Percentiles rank a stretch among this genome's conserved stretches.
phyloP scores from a whole-genome alignment of 2,888 invertebrate genomes.

The Chloromyia formosa region DNA sequence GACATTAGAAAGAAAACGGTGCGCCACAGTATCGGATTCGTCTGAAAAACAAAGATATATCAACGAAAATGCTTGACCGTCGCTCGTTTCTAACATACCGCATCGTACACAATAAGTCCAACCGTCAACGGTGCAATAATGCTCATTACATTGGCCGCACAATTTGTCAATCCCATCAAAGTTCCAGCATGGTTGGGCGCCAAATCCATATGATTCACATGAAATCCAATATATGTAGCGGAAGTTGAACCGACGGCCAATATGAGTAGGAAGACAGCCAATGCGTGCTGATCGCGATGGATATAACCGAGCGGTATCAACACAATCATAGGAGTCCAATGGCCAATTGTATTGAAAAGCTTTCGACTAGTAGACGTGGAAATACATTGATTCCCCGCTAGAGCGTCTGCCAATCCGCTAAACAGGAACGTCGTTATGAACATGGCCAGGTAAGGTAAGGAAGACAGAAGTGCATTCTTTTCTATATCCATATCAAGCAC shows the following conservation, averaged over 20 bases:
- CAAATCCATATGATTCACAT: constrained; percentile 81
- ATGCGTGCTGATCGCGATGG: constrained; percentile 51
- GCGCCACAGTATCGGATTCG: constrained; percentile 71
- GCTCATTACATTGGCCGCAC: constrained; percentile 74
- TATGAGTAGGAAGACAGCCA: constrained; percentile 71
- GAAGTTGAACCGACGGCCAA: constrained; percentile 76
- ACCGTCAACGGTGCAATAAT: constrained; percentile 76
- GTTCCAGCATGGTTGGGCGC: constrained; percentile 80
- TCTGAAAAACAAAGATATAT: constrained; percentile 62
- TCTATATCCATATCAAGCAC: constrained; percentile 73
- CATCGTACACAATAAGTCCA: constrained; percentile 70
- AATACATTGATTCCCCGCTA: constrained; percentile 45
- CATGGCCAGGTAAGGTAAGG: constrained; percentile 74
- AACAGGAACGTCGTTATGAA: constrained; percentile 73
- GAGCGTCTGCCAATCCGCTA: constrained; percentile 70
- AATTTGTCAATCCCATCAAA: constrained; percentile 81
- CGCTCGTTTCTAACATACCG: constrained; percentile 63
- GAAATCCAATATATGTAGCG: constrained; percentile 74
- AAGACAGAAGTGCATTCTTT: constrained; percentile 71
- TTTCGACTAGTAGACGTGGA: constrained; percentile 55
- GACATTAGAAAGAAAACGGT: constrained; percentile 75
- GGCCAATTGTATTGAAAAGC: constrained; percentile 65
- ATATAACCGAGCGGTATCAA: constrained; percentile 68
- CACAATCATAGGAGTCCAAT: constrained; percentile 71
- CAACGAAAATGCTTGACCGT: too few relatives aligned